Conservation (phyloP, 1,140 invertebrate species). For the Probaryconus sp. region DNA sequence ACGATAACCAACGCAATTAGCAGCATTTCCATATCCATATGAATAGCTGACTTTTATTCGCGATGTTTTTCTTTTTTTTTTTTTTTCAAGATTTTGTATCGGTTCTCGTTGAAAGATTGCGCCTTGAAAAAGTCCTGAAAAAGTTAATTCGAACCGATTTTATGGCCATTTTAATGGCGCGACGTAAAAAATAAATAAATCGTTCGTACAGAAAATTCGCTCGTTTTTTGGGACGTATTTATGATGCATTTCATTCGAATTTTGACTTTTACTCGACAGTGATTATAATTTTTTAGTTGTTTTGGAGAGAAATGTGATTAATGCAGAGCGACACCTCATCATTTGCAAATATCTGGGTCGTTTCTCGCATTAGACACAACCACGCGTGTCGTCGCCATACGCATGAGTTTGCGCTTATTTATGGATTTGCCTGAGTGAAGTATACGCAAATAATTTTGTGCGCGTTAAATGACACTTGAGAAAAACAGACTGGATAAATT, state of each 20-base stretch:
- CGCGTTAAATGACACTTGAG: slow-evolving; percentile 33
- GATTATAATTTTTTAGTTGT: slow-evolving; percentile 12
- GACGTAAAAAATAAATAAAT: too few species aligned
- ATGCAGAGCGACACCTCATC: slow-evolving; percentile 58
- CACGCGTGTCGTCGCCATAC: slow-evolving; percentile 45
- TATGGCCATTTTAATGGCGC: too few species aligned
- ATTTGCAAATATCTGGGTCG: slow-evolving; percentile 57
- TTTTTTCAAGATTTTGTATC: too few species aligned
- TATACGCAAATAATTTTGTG: slow-evolving; percentile 54
- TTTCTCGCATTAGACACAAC: slow-evolving; percentile 59
- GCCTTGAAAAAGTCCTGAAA: too few species aligned
- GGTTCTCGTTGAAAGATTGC: too few species aligned
- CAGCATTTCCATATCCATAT: slow-evolving; percentile 15
- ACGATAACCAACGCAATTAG: slow-evolving; percentile 25
- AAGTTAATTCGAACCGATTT: too few species aligned
- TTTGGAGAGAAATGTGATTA: slow-evolving; percentile 46
- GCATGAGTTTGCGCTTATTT: slow-evolving; percentile 60
- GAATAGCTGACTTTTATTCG: neutral
- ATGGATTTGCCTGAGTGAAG: slow-evolving; percentile 56
- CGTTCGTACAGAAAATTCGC: too few species aligned
- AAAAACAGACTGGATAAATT: slow-evolving; percentile 55
- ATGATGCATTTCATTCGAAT: slow-evolving; percentile 10
- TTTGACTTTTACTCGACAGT: slow-evolving; percentile 13
- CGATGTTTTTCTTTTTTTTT: neutral
- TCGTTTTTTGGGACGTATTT: slow-evolving; percentile 10